Evolutionary conservation across 2,113 vertebrate genomes (phyloP).

Genomic region (Toxostoma redivivum): DNA sequence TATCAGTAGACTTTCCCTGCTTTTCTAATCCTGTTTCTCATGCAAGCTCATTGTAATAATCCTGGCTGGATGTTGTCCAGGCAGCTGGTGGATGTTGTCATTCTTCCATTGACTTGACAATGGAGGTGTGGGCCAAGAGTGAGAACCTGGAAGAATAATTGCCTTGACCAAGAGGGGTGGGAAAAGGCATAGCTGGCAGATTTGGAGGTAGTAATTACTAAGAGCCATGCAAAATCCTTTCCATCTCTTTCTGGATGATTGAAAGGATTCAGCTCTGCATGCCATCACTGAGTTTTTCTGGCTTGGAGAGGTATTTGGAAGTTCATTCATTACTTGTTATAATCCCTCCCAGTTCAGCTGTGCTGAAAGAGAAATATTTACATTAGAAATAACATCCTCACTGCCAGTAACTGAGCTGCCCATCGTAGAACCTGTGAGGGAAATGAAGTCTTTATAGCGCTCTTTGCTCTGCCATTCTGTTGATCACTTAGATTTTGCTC

Average conservation of each 20-base stretch:
- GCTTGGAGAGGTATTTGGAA: constrained; percentile 29
- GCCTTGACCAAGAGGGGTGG: constrained; percentile 15
- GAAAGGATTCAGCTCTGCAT: constrained; percentile 41
- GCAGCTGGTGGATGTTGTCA: constrained; percentile 60
- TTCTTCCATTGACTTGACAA: constrained; percentile 56
- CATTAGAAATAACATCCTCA: constrained; percentile 36
- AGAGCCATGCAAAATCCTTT: constrained; percentile 5
- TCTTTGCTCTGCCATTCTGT: neutral
- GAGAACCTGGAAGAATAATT: constrained; percentile 46
- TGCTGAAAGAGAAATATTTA: constrained; percentile 49
- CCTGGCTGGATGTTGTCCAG: constrained; percentile 48
- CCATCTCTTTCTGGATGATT: constrained; percentile 23
- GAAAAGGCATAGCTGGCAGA: constrained; percentile 6
- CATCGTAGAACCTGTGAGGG: constrained; percentile 16
- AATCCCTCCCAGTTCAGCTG: constrained; percentile 49
- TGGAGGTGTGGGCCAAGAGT: constrained; percentile 31
- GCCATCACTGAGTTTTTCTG: constrained; percentile 32
- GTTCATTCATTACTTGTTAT: constrained; percentile 55
- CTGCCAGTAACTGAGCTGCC: constrained; percentile 41
- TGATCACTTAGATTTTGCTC: constrained; percentile 12
- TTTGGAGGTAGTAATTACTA: neutral
- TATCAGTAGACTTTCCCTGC: constrained; percentile 45
- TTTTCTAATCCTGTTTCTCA: constrained; percentile 50
- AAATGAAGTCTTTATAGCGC: neutral
- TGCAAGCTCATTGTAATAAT: constrained; percentile 44